Evolutionary conservation across 2,888 invertebrate genomes (phyloP).

Genomic region (Aromia moschata): DNA sequence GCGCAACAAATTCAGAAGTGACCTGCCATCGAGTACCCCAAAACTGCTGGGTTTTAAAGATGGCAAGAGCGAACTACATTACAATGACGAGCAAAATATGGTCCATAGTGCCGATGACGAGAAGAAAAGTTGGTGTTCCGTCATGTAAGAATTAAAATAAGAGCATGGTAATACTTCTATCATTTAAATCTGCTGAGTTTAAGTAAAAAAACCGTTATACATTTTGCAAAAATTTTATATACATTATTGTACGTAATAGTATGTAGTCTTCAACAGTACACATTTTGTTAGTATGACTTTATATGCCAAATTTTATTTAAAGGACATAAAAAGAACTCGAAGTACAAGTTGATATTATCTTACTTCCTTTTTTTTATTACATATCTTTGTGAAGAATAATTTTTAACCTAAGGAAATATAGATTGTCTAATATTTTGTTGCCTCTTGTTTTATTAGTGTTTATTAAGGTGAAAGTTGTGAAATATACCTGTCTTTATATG

Average conservation of each 20-base stretch:
- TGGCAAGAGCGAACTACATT: slow-evolving; percentile 41
- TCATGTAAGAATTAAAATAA: slow-evolving; percentile 50
- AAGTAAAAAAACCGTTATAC: slow-evolving; percentile 11
- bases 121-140: slow-evolving; percentile 54
- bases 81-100: slow-evolving; percentile 44
- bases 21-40: slow-evolving; percentile 53
- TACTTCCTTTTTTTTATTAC: neutral
- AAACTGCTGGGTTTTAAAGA: slow-evolving; percentile 56
- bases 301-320: slow-evolving; percentile 23
- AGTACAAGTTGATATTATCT: slow-evolving; percentile 4
- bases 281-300: slow-evolving; percentile 18
- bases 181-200: slow-evolving; percentile 4
- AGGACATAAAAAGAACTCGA: slow-evolving; percentile 10
- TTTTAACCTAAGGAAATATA: neutral
- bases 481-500: too few relatives aligned
- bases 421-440: neutral
- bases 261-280: slow-evolving; percentile 1
- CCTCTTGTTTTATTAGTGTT: neutral
- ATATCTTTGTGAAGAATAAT: neutral
- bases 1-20: slow-evolving; percentile 46
- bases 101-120: slow-evolving; percentile 42
- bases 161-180: slow-evolving; percentile 10
- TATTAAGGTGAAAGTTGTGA: too few relatives aligned
- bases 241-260: slow-evolving; percentile 11
- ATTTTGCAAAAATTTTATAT: slow-evolving; percentile 11